These are phyloP conservation scores for Drosophila asahinai DNA, from an alignment of 1,140 invertebrate species.

Conservation along the genomic window DNA sequence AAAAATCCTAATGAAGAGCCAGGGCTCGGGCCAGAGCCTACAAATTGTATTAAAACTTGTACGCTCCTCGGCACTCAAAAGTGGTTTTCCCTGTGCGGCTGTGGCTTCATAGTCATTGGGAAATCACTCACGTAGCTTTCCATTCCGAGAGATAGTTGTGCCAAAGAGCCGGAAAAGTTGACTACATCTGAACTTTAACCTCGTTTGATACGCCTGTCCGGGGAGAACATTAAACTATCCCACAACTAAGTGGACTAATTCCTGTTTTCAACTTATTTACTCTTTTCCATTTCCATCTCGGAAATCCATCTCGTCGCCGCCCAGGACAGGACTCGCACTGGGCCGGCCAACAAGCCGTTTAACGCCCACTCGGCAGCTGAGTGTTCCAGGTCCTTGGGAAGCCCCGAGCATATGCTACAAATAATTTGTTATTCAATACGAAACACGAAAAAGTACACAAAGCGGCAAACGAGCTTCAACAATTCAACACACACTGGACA, in stretches of 20 bases:
- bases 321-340: slow-evolving; percentile 19
- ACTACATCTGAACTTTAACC: slow-evolving; percentile 44
- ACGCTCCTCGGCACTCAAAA: slow-evolving; percentile 25
- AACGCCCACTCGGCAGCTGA: slow-evolving; percentile 28
- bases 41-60: slow-evolving; percentile 66
- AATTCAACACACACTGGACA: slow-evolving; percentile 62
- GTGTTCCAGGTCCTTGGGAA: slow-evolving; percentile 11
- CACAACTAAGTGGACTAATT: slow-evolving; percentile 54
- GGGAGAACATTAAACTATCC: slow-evolving; percentile 45
- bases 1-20: slow-evolving; percentile 66
- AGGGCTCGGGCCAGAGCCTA: slow-evolving; percentile 45
- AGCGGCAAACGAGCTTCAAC: slow-evolving; percentile 71
- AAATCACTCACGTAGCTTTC: slow-evolving; percentile 68
- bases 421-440: slow-evolving; percentile 81
- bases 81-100: slow-evolving; percentile 25
- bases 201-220: slow-evolving; percentile 15
- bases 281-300: slow-evolving; percentile 35
- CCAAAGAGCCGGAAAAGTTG: slow-evolving; percentile 28
- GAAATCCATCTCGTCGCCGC: background rate
- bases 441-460: slow-evolving; percentile 77
- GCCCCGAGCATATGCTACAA: slow-evolving; percentile 71
- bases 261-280: slow-evolving; percentile 48
- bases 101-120: slow-evolving; percentile 61
- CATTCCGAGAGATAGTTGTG: slow-evolving; percentile 34
- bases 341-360: slow-evolving; percentile 52